Conservation (phyloP, 1,140 invertebrate species). For the Drosophila suzukii region DNA sequence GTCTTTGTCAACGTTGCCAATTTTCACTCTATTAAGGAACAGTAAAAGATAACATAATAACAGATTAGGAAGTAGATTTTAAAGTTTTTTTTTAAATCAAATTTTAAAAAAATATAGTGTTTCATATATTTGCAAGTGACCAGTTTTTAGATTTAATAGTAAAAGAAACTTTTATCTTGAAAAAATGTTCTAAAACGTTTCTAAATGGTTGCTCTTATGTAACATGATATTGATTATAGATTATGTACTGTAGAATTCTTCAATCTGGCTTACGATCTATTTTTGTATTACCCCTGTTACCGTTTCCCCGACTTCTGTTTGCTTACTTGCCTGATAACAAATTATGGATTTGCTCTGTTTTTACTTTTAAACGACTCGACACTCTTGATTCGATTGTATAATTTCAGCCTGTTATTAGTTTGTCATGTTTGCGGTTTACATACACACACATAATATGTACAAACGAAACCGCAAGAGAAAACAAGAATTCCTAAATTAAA, state of each 20-base stretch:
- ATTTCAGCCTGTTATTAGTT: slow-evolving; percentile 39
- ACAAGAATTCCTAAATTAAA: slow-evolving; percentile 15
- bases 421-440: slow-evolving; percentile 44
- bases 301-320: slow-evolving; percentile 12
- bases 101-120: not conserved
- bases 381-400: slow-evolving; percentile 45
- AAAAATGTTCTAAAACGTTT: not conserved
- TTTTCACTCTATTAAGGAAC: too few relatives aligned
- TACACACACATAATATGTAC: not conserved
- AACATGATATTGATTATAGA: not conserved
- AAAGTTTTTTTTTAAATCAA: not conserved
- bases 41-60: too few relatives aligned
- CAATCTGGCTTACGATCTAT: slow-evolving; percentile 22
- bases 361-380: slow-evolving; percentile 22
- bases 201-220: not conserved
- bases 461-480: slow-evolving; percentile 13
- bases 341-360: slow-evolving; percentile 24
- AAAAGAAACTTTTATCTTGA: not conserved
- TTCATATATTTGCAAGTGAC: not conserved
- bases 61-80: not conserved
- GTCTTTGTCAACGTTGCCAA: too few relatives aligned
- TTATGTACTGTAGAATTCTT: slow-evolving; percentile 12
- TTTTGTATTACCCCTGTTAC: not conserved
- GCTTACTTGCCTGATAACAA: slow-evolving; percentile 35
- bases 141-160: not conserved